These are phyloP conservation scores for Lucinisca nassula DNA, from an alignment of 2,888 invertebrate species.

Conservation along the genomic window DNA sequence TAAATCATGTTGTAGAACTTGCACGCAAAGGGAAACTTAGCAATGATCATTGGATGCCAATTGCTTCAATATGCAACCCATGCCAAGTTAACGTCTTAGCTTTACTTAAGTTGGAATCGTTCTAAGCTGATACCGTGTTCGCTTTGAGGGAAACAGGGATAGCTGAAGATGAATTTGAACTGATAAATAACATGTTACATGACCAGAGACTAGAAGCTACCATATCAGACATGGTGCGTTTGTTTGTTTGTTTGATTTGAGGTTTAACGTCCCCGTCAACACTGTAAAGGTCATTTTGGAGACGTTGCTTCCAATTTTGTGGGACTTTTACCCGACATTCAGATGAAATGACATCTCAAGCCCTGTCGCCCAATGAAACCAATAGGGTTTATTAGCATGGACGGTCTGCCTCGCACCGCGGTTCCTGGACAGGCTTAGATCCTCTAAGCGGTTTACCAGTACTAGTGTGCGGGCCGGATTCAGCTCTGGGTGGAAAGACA, in stretches of 20 bases:
- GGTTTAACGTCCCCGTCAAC: too few relatives aligned
- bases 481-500: too few relatives aligned
- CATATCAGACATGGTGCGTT: constrained; percentile 8
- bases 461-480: too few relatives aligned
- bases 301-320: too few relatives aligned
- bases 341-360: not conserved
- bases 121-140: not conserved
- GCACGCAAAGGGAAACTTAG: not conserved
- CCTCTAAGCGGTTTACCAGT: too few relatives aligned
- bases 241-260: too few relatives aligned
- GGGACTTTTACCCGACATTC: too few relatives aligned
- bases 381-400: too few relatives aligned
- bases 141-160: not conserved
- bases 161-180: not conserved
- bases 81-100: constrained; percentile 26
- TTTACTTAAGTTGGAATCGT: not conserved
- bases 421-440: too few relatives aligned
- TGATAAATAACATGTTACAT: not conserved
- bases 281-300: too few relatives aligned
- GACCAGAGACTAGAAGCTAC: not conserved
- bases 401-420: too few relatives aligned
- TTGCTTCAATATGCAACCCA: constrained; percentile 30
- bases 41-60: not conserved
- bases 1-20: not conserved
- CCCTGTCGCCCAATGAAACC: too few relatives aligned